Evolutionary conservation across 2,113 vertebrate genomes (phyloP).

Genomic region (Bothrops jararaca): DNA sequence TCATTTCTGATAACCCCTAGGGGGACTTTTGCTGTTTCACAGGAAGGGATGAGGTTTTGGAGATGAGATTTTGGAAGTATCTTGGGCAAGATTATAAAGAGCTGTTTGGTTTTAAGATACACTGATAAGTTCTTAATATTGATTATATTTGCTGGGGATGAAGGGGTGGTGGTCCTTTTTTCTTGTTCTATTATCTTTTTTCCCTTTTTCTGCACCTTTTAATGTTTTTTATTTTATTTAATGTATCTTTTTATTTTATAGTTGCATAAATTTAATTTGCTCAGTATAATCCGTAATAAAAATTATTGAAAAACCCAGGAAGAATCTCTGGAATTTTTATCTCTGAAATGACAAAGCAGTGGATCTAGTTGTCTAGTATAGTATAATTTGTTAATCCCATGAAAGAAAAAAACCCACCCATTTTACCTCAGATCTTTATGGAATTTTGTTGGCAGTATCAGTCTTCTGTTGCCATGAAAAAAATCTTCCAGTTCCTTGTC

Average conservation of each 20-base stretch:
- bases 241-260: not conserved
- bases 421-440: conserved; percentile 64
- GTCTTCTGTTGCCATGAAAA: conserved; percentile 45
- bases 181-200: not conserved
- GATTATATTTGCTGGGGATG: not conserved
- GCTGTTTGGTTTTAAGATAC: not conserved
- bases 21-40: not conserved
- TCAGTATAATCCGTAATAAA: not conserved
- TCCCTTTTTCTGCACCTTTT: not conserved
- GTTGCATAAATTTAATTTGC: not conserved
- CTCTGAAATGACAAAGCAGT: not conserved
- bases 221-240: not conserved
- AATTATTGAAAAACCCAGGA: not conserved
- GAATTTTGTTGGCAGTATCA: conserved; percentile 29
- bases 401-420: not conserved
- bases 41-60: not conserved
- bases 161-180: not conserved
- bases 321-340: not conserved
- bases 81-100: not conserved
- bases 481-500: conserved; percentile 58
- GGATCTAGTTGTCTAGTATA: not conserved
- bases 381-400: not conserved
- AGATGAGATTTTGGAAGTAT: not conserved
- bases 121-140: not conserved
- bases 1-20: not conserved